Evolutionary conservation across 2,888 invertebrate species (phyloP).

Genomic region (Tetanocera ferruginea): DNA sequence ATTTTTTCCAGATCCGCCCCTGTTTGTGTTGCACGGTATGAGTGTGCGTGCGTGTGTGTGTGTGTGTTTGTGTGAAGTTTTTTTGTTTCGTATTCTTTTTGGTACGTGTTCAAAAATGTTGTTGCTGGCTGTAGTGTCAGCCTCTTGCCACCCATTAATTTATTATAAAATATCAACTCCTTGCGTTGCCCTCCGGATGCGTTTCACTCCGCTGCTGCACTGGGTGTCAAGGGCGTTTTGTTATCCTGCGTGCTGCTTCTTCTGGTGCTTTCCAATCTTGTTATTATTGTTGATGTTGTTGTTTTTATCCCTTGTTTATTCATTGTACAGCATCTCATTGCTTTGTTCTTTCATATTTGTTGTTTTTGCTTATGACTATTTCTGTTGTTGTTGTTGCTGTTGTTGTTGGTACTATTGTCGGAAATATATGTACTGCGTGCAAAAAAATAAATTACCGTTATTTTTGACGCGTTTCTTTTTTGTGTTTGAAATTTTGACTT

Average conservation of each 20-base stretch:
- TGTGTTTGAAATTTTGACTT: conserved; percentile 49
- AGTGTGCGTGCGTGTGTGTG: conserved; percentile 25
- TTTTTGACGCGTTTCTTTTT: conserved; percentile 61
- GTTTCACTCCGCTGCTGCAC: conserved; percentile 44
- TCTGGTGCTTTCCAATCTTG: conserved; percentile 51
- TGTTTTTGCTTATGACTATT: conserved; percentile 24
- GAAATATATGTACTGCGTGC: conserved; percentile 51
- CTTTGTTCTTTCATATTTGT: conserved; percentile 20
- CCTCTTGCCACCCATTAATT: conserved; percentile 5
- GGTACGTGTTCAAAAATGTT: conserved; percentile 51
- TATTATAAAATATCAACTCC: conserved; percentile 18
- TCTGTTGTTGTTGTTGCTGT: neutral
- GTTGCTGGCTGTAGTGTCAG: conserved; percentile 31
- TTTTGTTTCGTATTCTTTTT: conserved; percentile 11
- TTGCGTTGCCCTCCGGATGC: neutral
- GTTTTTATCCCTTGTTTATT: conserved; percentile 16
- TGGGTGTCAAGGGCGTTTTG: conserved; percentile 69
- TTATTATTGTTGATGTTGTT: conserved; percentile 18
- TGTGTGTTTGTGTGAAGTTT: conserved; percentile 45
- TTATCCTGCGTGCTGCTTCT: conserved; percentile 57
- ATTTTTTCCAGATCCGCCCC: no score
- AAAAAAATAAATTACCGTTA: conserved; percentile 65
- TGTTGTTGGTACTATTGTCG: neutral
- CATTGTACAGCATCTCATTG: conserved; percentile 13
- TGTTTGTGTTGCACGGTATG: neutral